Conservation (phyloP, 2,888 invertebrate species). For the Diplazon laetatorius region DNA sequence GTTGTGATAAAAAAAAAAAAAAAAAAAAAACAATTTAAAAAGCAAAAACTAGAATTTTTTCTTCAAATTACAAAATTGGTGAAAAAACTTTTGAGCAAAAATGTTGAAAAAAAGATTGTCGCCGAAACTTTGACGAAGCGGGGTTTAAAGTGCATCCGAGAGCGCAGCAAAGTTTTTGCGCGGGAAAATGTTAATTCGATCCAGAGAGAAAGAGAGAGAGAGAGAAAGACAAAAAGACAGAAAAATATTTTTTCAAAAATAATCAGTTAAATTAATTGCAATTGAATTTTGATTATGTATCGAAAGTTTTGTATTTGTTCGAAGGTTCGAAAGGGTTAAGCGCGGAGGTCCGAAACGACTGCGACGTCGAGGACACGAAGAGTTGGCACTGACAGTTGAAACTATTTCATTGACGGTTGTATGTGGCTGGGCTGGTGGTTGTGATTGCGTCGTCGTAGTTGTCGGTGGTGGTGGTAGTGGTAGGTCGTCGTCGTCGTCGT, state of each 20-base stretch:
- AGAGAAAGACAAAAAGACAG: background rate
- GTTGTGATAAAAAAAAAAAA: too few species aligned
- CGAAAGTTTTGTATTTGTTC: too few species aligned
- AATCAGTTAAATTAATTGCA: too few species aligned
- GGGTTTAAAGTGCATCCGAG: too few species aligned
- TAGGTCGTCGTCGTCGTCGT: background rate
- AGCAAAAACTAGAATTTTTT: too few species aligned
- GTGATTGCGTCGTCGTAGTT: background rate
- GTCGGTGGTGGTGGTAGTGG: background rate
- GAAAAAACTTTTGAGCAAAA: too few species aligned
- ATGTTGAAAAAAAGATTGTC: too few species aligned
- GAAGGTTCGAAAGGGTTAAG: background rate
- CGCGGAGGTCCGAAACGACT: constrained; percentile 55
- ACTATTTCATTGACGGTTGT: constrained; percentile 79
- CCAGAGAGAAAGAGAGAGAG: constrained; percentile 2
- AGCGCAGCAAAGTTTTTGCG: background rate
- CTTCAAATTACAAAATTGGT: too few species aligned
- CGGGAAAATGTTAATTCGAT: background rate
- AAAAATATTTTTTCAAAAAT: too few species aligned
- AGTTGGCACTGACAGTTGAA: constrained; percentile 79
- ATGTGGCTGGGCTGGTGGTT: constrained; percentile 42
- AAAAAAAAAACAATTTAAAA: too few species aligned
- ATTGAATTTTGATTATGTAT: too few species aligned
- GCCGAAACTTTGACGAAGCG: too few species aligned
- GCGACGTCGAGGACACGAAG: constrained; percentile 75